Evolutionary conservation across 2,797 vertebrate species (phyloP).

Genomic region (Paedocypris micromegethes): DNA sequence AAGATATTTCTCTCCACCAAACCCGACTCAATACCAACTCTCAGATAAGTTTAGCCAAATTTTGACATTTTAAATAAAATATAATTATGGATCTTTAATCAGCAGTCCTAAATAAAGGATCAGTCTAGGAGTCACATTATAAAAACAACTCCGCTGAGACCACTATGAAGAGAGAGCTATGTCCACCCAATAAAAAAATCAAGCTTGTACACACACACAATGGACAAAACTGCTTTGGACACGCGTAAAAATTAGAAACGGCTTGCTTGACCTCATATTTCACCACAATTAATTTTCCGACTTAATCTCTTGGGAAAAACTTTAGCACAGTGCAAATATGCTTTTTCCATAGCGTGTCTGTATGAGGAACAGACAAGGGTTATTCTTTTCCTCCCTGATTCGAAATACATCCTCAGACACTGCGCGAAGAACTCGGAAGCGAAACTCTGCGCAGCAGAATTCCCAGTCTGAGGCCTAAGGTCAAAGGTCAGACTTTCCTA

Average conservation of each 20-base stretch:
- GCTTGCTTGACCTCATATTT: constrained; percentile 21
- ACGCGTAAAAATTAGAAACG: too few species aligned
- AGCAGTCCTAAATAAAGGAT: too few species aligned
- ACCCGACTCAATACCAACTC: too few species aligned
- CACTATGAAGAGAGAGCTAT: too few species aligned
- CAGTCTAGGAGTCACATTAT: too few species aligned
- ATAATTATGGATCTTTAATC: too few species aligned
- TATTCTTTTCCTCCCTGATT: constrained; percentile 39
- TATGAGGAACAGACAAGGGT: constrained; percentile 12
- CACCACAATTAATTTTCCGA: constrained; percentile 34
- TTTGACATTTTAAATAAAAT: too few species aligned
- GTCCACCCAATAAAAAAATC: too few species aligned
- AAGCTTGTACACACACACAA: not conserved
- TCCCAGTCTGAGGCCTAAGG: not conserved
- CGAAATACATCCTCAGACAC: constrained; percentile 22
- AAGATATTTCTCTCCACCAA: too few species aligned
- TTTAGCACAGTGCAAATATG: constrained; percentile 24
- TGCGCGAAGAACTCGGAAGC: too few species aligned
- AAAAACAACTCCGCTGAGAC: too few species aligned
- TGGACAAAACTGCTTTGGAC: not conserved
- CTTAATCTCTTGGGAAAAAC: constrained; percentile 26
- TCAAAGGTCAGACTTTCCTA: constrained; percentile 7
- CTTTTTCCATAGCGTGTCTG: constrained; percentile 34
- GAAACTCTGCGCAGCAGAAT: not conserved
- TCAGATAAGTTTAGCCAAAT: too few species aligned